These are phyloP conservation scores for Petrocephalus microphthalmus DNA, from an alignment of 2,113 vertebrate species.

Conservation along the genomic window DNA sequence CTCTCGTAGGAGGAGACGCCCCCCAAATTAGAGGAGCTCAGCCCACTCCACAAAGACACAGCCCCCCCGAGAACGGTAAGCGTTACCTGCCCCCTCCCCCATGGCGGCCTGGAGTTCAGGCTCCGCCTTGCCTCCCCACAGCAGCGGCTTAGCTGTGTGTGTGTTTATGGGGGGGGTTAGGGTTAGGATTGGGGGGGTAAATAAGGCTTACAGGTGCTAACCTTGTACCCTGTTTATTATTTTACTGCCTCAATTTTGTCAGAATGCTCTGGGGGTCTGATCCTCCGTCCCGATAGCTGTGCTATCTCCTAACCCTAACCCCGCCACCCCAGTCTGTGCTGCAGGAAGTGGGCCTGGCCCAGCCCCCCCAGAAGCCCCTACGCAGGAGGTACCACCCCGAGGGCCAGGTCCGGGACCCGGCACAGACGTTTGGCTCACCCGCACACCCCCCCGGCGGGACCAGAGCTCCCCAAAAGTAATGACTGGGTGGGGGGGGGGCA, in stretches of 20 bases:
- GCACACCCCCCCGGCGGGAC: constrained; percentile 55
- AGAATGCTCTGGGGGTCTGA: background rate
- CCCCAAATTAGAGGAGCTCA: background rate
- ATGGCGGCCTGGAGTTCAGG: background rate
- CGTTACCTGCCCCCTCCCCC: background rate
- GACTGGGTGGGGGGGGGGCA: background rate
- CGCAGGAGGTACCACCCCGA: constrained; percentile 80
- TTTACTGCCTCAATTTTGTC: background rate
- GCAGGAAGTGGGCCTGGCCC: constrained; percentile 72
- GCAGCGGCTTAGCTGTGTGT: no score
- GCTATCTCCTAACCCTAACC: background rate
- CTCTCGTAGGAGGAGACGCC: background rate
- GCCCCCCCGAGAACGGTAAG: background rate
- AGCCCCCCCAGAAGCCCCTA: constrained; percentile 79
- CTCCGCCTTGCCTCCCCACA: background rate
- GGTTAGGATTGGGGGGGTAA: background rate
- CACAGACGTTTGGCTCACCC: constrained; percentile 15
- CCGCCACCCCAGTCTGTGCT: constrained; percentile 45
- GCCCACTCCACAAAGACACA: background rate
- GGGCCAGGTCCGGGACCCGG: constrained; percentile 63
- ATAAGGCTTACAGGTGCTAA: background rate
- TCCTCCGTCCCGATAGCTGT: background rate
- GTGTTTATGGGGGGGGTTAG: background rate
- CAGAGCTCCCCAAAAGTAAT: constrained; percentile 78
- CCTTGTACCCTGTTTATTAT: background rate